phyloP scores from a whole-genome alignment of 2,113 vertebrate species.

The Oceanites oceanicus region DNA sequence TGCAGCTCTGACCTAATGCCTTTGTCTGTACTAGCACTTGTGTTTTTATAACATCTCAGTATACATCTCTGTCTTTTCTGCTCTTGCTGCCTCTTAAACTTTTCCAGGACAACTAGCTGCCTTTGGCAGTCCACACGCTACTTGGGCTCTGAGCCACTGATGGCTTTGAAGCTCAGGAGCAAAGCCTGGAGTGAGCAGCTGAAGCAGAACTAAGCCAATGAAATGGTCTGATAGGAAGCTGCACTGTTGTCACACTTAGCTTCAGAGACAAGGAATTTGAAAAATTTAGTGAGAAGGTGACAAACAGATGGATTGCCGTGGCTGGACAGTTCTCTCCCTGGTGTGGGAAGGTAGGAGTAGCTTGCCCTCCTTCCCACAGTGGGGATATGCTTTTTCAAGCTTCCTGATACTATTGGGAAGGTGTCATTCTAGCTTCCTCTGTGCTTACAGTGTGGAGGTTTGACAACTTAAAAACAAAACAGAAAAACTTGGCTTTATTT shows the following conservation, averaged over 20 bases:
- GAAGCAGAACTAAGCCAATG: slow-evolving; percentile 37
- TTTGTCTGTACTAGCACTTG: background rate
- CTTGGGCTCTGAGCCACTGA: slow-evolving; percentile 27
- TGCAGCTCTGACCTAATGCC: background rate
- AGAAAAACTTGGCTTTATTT: background rate
- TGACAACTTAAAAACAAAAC: background rate
- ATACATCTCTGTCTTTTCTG: background rate
- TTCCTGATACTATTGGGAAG: background rate
- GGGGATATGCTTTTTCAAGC: background rate
- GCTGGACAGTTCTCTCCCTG: background rate
- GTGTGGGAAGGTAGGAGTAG: background rate
- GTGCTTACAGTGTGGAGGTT: background rate
- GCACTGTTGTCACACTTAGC: background rate
- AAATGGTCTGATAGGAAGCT: slow-evolving; percentile 27
- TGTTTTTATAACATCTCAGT: background rate
- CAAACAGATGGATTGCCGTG: background rate
- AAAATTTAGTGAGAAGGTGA: background rate
- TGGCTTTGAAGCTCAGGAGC: slow-evolving; percentile 37
- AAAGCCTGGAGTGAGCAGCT: slow-evolving; percentile 47
- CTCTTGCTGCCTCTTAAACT: background rate
- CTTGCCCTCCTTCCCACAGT: background rate
- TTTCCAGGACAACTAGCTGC: slow-evolving; percentile 9
- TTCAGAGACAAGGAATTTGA: background rate
- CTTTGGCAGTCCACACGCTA: slow-evolving; percentile 31
- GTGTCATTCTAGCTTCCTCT: background rate